Evolutionary conservation across 2,888 invertebrate species (phyloP).

Genomic region (Drosophila greeni): DNA sequence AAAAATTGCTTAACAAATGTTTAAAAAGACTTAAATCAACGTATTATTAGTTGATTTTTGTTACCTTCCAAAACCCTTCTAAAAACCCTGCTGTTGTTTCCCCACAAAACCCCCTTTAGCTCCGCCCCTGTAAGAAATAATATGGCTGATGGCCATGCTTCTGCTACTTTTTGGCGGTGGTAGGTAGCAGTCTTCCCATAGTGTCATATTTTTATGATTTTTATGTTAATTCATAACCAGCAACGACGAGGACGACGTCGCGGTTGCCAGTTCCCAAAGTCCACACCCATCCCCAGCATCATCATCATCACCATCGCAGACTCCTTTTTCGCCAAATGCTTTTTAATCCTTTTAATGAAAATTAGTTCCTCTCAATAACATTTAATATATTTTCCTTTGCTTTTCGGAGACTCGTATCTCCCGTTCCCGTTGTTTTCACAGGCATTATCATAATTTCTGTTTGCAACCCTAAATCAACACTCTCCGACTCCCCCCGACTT

Average conservation of each 20-base stretch:
- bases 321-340: slow-evolving; percentile 56
- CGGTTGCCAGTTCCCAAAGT: slow-evolving; percentile 14
- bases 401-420: slow-evolving; percentile 42
- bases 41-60: too few relatives aligned
- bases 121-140: slow-evolving; percentile 15
- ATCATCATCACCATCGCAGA: slow-evolving; percentile 2
- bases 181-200: slow-evolving; percentile 41
- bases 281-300: neutral
- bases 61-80: neutral
- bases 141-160: slow-evolving; percentile 22
- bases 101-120: neutral
- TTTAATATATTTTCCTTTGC: slow-evolving; percentile 75
- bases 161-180: slow-evolving; percentile 14
- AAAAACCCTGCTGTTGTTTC: neutral
- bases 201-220: slow-evolving; percentile 74
- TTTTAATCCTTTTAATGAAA: slow-evolving; percentile 78
- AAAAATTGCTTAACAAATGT: neutral
- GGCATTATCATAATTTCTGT: slow-evolving; percentile 78
- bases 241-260: slow-evolving; percentile 21
- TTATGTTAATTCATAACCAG: slow-evolving; percentile 73
- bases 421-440: slow-evolving; percentile 66
- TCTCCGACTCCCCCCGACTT: slow-evolving; percentile 46
- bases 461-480: slow-evolving; percentile 77
- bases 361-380: slow-evolving; percentile 76
- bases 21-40: neutral